Base-by-base conservation (phyloP, 2,113 vertebrate species). In the Heliornis fulica region DNA sequence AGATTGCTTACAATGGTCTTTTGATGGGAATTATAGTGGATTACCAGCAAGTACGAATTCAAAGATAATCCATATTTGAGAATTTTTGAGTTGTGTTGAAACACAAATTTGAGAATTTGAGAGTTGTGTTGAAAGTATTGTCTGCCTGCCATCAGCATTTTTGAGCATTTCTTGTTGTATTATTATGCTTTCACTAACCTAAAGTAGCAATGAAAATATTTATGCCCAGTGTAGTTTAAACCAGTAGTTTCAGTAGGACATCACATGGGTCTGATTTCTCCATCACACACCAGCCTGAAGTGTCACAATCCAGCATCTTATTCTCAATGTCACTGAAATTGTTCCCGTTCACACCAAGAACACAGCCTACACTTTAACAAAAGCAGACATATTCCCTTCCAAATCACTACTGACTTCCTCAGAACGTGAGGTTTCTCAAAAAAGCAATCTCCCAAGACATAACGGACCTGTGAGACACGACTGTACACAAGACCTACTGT, bases 341-440 rank as follows among this genome's bases (percentile, higher is more conserved):
- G 10, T 29, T 82, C 43, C 43, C 54, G 21, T 10, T 69, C 36
- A 77, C 43, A 31, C 23, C 31, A 34, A 34, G 26, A 91, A 9
- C 0, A 0, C 34, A 48, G 65, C 48, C 91, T 26, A 56, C 1
- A 2, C 36, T 64, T 68, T 31, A n/a, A 41, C 4, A 20, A 50
- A 46, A 60, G 45, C 10, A 76, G 21, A 48, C 1, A 1, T 16
- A 1, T 31, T 31, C 14, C n/a, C n/a, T 48, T 69, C 72, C 56
- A 34, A 57, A 22, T 31, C 41, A 61, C 43, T 43, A 64, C 41
- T n/a, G 29, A 32, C 32, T 46, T 89, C 46, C 53, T 68, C 26
- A 46, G 45, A 61, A 85, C n/a, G 26, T 14, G 14, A 53, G 25
- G 11, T 15, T 88, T 79, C 34, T 76, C 36, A n/a, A 32, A 75